Evolutionary conservation across 1,140 invertebrate species (phyloP).

Genomic region (Drosophila mayri): DNA sequence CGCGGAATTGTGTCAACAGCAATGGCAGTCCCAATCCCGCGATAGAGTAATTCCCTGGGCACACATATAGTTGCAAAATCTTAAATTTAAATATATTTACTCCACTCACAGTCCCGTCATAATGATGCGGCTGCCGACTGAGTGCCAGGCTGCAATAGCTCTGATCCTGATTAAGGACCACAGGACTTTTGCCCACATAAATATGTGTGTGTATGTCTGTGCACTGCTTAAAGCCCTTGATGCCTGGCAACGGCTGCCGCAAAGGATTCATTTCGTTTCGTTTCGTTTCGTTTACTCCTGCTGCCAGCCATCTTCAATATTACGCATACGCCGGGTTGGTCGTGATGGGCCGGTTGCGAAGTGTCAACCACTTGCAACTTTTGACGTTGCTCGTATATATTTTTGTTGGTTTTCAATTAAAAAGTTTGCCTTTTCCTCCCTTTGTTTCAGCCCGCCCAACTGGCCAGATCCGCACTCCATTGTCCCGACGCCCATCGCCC

Average conservation of each 20-base stretch:
- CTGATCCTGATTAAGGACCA: conserved; percentile 48
- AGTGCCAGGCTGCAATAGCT: conserved; percentile 46
- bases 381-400: conserved; percentile 42
- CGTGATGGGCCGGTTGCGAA: conserved; percentile 13
- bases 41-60: conserved; percentile 5
- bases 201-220: not conserved
- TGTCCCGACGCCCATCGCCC: conserved; percentile 13
- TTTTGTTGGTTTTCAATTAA: conserved; percentile 73
- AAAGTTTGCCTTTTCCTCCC: conserved; percentile 60
- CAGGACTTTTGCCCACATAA: conserved; percentile 9
- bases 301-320: conserved; percentile 19
- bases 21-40: conserved; percentile 19
- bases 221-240: conserved; percentile 20
- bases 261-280: conserved; percentile 31
- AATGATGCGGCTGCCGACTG: conserved; percentile 53
- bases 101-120: conserved; percentile 35
- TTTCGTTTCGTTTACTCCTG: conserved; percentile 26
- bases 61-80: conserved; percentile 22
- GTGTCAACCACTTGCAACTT: conserved; percentile 54
- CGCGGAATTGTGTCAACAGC: conserved; percentile 73
- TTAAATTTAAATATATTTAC: conserved; percentile 51
- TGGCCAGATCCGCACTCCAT: conserved; percentile 25
- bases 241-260: conserved; percentile 31
- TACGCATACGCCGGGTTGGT: conserved; percentile 27
- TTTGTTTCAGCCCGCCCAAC: conserved; percentile 37